Percentiles rank a stretch among this genome's conserved stretches.
phyloP scores from a whole-genome alignment of 1,140 invertebrate genomes.

The Drosophila santomea region DNA sequence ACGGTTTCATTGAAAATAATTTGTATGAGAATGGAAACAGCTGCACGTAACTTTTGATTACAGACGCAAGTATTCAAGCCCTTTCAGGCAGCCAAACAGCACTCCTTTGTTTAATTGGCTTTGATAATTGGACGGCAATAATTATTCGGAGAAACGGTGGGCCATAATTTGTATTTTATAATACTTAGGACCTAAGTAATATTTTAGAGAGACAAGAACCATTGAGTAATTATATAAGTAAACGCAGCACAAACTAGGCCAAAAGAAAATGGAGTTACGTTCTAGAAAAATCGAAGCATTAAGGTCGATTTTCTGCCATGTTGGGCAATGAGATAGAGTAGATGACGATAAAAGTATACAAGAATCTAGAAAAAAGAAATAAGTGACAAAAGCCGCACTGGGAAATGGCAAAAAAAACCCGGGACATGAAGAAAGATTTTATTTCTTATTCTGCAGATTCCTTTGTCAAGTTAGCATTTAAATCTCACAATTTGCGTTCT shows the following conservation, averaged over 20 bases:
- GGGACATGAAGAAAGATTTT: constrained; percentile 19
- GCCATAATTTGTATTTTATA: too few species aligned
- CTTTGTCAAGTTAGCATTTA: constrained; percentile 40
- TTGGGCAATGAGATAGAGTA: constrained; percentile 23
- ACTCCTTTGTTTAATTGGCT: background rate
- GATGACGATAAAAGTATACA: background rate
- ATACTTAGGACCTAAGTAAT: background rate
- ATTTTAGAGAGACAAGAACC: background rate
- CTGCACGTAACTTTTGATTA: constrained; percentile 14
- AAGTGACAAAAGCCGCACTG: constrained; percentile 45
- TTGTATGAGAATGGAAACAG: constrained; percentile 26
- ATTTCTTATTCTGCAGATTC: constrained; percentile 33
- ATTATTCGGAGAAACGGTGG: too few species aligned
- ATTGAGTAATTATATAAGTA: background rate
- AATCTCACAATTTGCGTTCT: constrained; percentile 23
- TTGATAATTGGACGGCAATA: background rate
- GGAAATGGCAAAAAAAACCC: constrained; percentile 33
- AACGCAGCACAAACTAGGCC: background rate
- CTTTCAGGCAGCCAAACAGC: background rate
- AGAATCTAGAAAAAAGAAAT: constrained; percentile 30
- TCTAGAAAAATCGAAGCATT: background rate
- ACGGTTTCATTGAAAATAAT: constrained; percentile 11
- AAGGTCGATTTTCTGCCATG: constrained; percentile 15
- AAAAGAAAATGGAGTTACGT: background rate
- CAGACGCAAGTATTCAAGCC: background rate